Percentiles rank a stretch among this genome's conserved stretches.
phyloP scores from a whole-genome alignment of 2,888 invertebrate genomes.

The Luperina testacea region DNA sequence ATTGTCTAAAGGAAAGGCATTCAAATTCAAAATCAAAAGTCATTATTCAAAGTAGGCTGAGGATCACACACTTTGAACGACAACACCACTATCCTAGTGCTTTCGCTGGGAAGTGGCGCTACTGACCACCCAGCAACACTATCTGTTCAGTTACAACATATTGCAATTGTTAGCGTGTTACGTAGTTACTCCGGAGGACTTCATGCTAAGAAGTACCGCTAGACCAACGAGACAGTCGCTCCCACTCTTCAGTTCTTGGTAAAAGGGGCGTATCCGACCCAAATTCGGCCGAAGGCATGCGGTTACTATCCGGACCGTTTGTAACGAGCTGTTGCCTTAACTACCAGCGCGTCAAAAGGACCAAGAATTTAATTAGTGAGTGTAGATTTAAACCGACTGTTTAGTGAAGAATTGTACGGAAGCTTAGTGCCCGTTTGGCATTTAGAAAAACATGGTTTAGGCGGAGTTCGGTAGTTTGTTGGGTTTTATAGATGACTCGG shows the following conservation, averaged over 20 bases:
- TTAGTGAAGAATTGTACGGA: conserved; percentile 13
- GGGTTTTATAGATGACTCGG: conserved; percentile 4
- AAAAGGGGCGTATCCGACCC: conserved; percentile 31
- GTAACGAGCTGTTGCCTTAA: background rate
- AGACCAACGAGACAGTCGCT: background rate
- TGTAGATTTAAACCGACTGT: conserved; percentile 28
- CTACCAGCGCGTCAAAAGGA: conserved; percentile 9
- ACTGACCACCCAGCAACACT: too few species aligned
- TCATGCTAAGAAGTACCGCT: too few species aligned
- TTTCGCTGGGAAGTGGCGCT: too few species aligned
- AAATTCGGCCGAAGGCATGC: background rate
- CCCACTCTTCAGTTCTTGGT: conserved; percentile 16
- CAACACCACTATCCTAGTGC: too few species aligned
- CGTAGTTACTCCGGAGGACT: background rate
- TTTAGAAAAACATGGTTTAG: conserved; percentile 50
- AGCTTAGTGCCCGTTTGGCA: conserved; percentile 7
- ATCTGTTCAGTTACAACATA: too few species aligned
- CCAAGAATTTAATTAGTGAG: conserved; percentile 17
- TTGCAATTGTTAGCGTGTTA: background rate
- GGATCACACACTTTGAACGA: too few species aligned
- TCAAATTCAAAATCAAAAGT: too few species aligned
- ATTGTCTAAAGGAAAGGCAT: too few species aligned
- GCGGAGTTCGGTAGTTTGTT: conserved; percentile 28
- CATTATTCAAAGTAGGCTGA: too few species aligned
- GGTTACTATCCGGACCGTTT: conserved; percentile 15